These are phyloP conservation scores for Drosophila infuscata DNA, from an alignment of 2,888 invertebrate genomes.

Conservation along the genomic window DNA sequence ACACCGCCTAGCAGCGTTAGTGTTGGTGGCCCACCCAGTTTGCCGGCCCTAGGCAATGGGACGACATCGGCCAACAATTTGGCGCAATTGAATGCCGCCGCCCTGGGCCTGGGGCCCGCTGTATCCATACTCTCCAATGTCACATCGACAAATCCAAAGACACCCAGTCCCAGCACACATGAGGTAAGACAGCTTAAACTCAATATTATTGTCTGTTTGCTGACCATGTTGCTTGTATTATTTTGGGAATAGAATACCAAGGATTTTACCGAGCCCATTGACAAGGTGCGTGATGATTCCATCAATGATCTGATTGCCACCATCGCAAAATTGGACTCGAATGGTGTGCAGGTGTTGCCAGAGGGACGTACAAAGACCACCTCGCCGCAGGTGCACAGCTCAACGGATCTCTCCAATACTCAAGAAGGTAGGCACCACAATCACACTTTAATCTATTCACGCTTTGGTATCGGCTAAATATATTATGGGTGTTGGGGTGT, in stretches of 20 bases:
- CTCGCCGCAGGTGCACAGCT: slow-evolving; percentile 91
- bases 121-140: slow-evolving; percentile 84
- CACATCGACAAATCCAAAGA: slow-evolving; percentile 93
- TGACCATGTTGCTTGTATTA: background rate
- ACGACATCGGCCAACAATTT: slow-evolving; percentile 53
- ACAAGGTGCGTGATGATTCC: slow-evolving; percentile 93
- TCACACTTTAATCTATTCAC: background rate
- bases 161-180: slow-evolving; percentile 91
- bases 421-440: slow-evolving; percentile 82
- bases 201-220: background rate
- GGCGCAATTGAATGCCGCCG: slow-evolving; percentile 76
- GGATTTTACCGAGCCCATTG: slow-evolving; percentile 89
- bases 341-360: slow-evolving; percentile 91
- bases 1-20: slow-evolving; percentile 78
- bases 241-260: slow-evolving; percentile 83
- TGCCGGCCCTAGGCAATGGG: slow-evolving; percentile 57
- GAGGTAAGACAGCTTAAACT: slow-evolving; percentile 83
- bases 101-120: slow-evolving; percentile 80
- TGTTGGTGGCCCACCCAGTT: slow-evolving; percentile 50
- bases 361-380: slow-evolving; percentile 86
- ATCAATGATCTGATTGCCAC: slow-evolving; percentile 95
- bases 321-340: slow-evolving; percentile 94
- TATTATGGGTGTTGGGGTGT: slow-evolving; percentile 36
- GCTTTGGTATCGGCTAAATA: slow-evolving; percentile 15
- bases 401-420: slow-evolving; percentile 87